Conservation (phyloP, 2,797 vertebrate genomes). For the Columba guinea region DNA sequence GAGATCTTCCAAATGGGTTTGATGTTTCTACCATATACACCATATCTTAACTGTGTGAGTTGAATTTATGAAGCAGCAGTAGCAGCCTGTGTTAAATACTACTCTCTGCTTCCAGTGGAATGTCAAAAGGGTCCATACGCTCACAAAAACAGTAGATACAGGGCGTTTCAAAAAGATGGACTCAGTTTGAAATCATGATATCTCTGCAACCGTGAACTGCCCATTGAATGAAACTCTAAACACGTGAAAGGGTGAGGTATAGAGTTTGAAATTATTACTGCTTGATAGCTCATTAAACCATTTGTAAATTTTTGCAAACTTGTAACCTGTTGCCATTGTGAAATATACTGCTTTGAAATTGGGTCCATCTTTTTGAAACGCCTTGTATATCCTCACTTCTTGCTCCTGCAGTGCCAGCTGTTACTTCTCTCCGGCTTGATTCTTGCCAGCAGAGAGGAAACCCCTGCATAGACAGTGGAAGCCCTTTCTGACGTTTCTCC, state of each 20-base stretch:
- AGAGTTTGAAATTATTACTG: too few species aligned
- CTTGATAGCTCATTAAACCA: too few species aligned
- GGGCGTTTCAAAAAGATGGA: too few species aligned
- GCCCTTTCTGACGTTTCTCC: not conserved
- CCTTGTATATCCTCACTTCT: not conserved
- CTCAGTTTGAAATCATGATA: too few species aligned
- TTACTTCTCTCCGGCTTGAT: not conserved
- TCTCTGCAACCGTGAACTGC: too few species aligned
- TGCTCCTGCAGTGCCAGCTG: not conserved
- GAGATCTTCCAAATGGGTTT: not conserved
- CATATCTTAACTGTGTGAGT: not conserved
- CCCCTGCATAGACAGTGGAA: not conserved
- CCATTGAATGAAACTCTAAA: too few species aligned
- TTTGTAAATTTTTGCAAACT: too few species aligned
- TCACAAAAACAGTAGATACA: not conserved
- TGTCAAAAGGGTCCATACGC: not conserved
- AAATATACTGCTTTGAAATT: too few species aligned
- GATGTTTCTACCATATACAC: not conserved
- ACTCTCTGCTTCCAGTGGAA: not conserved
- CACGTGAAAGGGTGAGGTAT: too few species aligned
- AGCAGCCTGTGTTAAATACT: not conserved
- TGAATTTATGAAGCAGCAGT: not conserved
- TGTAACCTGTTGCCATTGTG: too few species aligned
- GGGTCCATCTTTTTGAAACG: too few species aligned
- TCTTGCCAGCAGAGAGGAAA: not conserved